Percentiles rank a stretch among this genome's conserved stretches.
phyloP scores from a whole-genome alignment of 2,797 vertebrate species.

The Lutra lutra region DNA sequence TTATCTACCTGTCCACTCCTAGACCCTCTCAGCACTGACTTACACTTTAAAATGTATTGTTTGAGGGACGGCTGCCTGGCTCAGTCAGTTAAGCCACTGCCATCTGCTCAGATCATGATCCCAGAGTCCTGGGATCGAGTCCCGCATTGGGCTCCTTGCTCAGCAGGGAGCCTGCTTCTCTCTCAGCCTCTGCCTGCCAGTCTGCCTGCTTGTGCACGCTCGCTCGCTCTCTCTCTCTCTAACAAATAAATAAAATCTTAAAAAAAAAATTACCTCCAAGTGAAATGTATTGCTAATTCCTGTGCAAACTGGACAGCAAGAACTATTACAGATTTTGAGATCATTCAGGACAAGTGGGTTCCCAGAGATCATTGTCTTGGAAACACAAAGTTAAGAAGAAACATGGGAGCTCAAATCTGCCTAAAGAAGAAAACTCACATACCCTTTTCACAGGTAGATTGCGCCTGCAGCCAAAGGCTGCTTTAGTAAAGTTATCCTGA shows the following conservation, averaged over 20 bases:
- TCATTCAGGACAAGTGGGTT: background rate
- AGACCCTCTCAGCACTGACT: background rate
- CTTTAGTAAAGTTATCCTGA: background rate
- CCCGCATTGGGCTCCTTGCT: too few species aligned
- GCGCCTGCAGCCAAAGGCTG: background rate
- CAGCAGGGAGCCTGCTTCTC: too few species aligned
- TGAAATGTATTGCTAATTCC: slow-evolving; percentile 30
- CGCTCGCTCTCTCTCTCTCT: too few species aligned
- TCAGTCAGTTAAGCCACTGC: too few species aligned
- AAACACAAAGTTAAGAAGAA: background rate
- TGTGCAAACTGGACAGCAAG: background rate
- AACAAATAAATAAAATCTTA: too few species aligned
- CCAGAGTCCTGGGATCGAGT: too few species aligned
- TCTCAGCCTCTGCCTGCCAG: too few species aligned
- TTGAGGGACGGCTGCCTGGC: too few species aligned
- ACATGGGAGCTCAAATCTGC: background rate
- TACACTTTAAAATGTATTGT: slow-evolving; percentile 24
- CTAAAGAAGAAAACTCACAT: background rate
- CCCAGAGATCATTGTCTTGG: background rate
- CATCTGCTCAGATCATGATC: too few species aligned
- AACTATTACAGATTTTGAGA: slow-evolving; percentile 28
- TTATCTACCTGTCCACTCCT: slow-evolving; percentile 37
- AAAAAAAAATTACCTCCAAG: too few species aligned
- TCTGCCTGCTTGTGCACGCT: too few species aligned
- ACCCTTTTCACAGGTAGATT: background rate